Evolutionary conservation across 2,113 vertebrate species (phyloP).

Genomic region (Glaucomys volans): DNA sequence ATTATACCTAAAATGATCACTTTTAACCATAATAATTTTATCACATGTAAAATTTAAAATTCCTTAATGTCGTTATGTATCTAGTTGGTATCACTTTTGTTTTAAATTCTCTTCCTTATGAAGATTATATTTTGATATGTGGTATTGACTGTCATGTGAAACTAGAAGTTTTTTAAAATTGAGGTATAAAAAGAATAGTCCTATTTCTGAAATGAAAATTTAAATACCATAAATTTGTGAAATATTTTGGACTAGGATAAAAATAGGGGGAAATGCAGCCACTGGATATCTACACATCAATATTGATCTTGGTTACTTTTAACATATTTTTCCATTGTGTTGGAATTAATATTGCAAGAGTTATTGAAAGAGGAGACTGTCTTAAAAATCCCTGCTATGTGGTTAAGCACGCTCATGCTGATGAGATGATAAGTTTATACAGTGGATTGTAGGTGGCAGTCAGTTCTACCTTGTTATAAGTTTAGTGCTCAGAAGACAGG

Average conservation of each 20-base stretch:
- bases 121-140: background rate
- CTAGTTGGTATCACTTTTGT: background rate
- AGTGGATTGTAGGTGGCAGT: background rate
- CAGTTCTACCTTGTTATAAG: background rate
- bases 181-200: background rate
- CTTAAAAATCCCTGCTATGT: background rate
- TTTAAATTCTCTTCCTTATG: conserved; percentile 1
- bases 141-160: background rate
- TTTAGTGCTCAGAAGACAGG: background rate
- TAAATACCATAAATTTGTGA: background rate
- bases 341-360: background rate
- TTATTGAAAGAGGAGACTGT: background rate
- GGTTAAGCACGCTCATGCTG: background rate
- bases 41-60: conserved; percentile 37
- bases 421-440: background rate
- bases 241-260: conserved; percentile 21
- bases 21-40: background rate
- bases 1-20: background rate
- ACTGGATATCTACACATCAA: background rate
- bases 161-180: background rate
- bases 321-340: background rate
- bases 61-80: background rate
- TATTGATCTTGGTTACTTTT: background rate
- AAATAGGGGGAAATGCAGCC: background rate
- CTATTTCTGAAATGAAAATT: conserved; percentile 50